Conservation (phyloP, 2,113 vertebrate genomes). For the Pseudopipra pipra region DNA sequence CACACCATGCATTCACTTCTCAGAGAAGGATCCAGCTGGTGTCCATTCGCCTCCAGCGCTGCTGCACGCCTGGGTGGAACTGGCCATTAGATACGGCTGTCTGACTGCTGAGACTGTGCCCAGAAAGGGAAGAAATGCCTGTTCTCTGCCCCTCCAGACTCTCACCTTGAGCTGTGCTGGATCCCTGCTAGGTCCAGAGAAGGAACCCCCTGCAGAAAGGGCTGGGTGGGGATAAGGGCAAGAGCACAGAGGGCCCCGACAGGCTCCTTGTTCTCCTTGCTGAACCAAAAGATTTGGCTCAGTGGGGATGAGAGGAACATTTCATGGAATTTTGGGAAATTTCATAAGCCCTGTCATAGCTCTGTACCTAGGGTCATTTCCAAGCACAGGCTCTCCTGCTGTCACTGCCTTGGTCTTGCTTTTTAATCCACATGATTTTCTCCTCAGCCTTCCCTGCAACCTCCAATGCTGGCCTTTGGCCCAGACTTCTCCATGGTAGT, state of each 20-base stretch:
- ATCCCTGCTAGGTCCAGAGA: neutral
- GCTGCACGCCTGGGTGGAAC: neutral
- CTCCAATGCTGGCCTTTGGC: neutral
- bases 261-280: accelerated
- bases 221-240: neutral
- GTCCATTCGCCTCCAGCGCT: accelerated
- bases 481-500: neutral
- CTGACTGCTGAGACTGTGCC: neutral
- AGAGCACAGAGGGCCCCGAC: accelerated
- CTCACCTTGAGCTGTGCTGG: neutral
- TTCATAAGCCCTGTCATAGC: neutral
- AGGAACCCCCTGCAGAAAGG: accelerated
- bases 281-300: neutral
- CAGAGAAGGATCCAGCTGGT: accelerated
- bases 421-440: neutral
- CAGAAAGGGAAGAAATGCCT: neutral
- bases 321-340: neutral
- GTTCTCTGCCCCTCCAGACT: neutral
- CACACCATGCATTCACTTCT: accelerated
- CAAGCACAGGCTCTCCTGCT: neutral
- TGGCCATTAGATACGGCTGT: accelerated
- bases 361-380: neutral
- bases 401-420: accelerated
- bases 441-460: neutral
- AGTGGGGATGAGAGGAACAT: neutral